Evolutionary conservation across 2,888 invertebrate species (phyloP), one percentile per base, ranked within the genome.

Genomic region (Pecten maximus): DNA sequence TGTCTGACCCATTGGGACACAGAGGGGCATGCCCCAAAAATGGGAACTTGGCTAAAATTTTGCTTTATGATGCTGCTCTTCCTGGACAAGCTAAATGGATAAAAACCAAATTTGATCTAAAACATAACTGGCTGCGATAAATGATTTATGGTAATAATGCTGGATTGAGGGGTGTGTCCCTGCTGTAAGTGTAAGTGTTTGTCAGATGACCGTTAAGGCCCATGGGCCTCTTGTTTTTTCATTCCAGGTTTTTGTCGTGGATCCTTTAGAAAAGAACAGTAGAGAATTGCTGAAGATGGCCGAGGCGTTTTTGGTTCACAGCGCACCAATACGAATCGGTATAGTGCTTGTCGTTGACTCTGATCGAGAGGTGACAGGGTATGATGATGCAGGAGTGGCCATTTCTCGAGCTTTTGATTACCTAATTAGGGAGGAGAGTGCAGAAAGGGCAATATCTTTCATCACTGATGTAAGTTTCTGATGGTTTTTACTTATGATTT

Each of bases 341-440:
- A 96, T 99, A 50, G 98, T 99, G 2, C 98, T 99, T 94, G 95
- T 96, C 8, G 97, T 97, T 10, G 96, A 96, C 93, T 97, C 98
- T 60, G 98, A 98, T 6, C 97, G 98, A 87, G 97, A 97, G 1
- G 96, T 97, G 0, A 97, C 97, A 91, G 98, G 98, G 0, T 96
- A 97, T n/a, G 97, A 97, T 1, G 98, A 98, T 96, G 97, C 98
- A 0, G 98, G 98, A 48, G 98, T 98, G 0, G 99, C 99, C 39
- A 97, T 99, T 91, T 97, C 98, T 16, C 98, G 98, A 94, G 98
- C 99, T 0, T 99, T 98, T 97, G 99, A 99, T 97, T 99, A 98
- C 96, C 98, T 99, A 19, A 97, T 98, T 0, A 98, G 98, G 96
- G 98, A 98, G 95, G 98, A 98, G 95, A 97, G 98, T 0, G 97